Conservation (phyloP, 2,888 invertebrate species). For the Apodemia mormo region DNA sequence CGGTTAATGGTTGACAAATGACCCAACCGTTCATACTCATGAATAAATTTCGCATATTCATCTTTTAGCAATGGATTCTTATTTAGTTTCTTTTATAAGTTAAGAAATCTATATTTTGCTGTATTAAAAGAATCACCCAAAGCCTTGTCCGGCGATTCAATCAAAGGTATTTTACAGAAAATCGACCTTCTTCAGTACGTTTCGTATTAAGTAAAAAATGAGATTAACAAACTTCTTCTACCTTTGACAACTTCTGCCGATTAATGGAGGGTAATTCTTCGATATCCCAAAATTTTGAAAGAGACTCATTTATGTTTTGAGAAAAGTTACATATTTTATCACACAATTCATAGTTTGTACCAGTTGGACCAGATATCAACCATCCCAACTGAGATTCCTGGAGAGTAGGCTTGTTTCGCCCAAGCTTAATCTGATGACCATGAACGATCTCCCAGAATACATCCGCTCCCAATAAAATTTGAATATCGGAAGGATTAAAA, state of each 20-base stretch:
- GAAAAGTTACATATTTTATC: conserved; percentile 21
- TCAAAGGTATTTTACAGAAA: not conserved
- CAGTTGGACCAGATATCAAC: conserved; percentile 32
- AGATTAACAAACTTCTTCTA: not conserved
- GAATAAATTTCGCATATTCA: not conserved
- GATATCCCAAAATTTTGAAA: conserved; percentile 30
- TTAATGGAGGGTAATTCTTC: conserved; percentile 23
- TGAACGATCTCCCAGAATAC: conserved; percentile 34
- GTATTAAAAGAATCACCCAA: not conserved
- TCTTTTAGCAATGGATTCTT: not conserved
- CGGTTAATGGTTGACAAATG: not conserved
- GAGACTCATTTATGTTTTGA: conserved; percentile 18
- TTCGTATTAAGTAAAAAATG: not conserved
- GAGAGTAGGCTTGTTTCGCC: conserved; percentile 26
- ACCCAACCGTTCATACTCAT: not conserved
- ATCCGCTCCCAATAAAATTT: conserved; percentile 30
- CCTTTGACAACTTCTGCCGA: not conserved
- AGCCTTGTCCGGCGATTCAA: not conserved
- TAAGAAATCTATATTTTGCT: not conserved
- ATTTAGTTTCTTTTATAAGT: not conserved
- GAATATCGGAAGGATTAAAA: conserved; percentile 26
- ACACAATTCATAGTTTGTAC: not conserved
- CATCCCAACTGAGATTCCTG: conserved; percentile 31
- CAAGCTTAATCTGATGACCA: conserved; percentile 23
- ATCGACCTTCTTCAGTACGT: not conserved